phyloP scores from a whole-genome alignment of 2,888 invertebrate genomes.

The Metellina segmentata region DNA sequence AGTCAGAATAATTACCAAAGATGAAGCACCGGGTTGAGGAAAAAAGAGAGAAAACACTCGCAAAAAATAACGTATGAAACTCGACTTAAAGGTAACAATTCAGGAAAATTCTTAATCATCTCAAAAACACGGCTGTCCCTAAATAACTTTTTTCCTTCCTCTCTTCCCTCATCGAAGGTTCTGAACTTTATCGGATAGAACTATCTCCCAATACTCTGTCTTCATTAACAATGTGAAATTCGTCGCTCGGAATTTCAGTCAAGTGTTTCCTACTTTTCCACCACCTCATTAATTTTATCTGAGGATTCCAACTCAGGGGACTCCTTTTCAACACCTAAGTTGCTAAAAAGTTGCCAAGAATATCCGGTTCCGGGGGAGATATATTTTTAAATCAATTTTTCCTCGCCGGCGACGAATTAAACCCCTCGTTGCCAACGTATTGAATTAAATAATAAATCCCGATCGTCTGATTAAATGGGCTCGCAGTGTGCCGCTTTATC shows the following conservation, averaged over 20 bases:
- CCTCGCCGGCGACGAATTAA: constrained; percentile 22
- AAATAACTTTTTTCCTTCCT: constrained; percentile 33
- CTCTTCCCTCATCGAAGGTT: background rate
- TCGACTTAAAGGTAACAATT: constrained; percentile 49
- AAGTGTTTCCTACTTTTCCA: constrained; percentile 19
- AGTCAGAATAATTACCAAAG: constrained; percentile 50
- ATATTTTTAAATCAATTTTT: constrained; percentile 48
- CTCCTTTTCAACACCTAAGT: constrained; percentile 14
- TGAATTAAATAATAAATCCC: constrained; percentile 48
- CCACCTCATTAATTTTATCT: constrained; percentile 62
- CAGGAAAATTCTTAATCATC: constrained; percentile 53
- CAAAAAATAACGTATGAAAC: constrained; percentile 24
- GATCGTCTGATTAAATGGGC: constrained; percentile 45
- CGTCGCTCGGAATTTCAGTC: constrained; percentile 47
- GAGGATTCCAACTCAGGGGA: constrained; percentile 22
- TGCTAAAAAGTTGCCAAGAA: constrained; percentile 16
- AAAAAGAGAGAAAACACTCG: background rate
- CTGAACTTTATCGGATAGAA: constrained; percentile 22
- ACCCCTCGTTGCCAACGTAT: constrained; percentile 21
- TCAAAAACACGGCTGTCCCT: constrained; percentile 37
- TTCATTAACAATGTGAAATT: constrained; percentile 62
- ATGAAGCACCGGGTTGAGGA: constrained; percentile 28
- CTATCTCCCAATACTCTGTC: constrained; percentile 27
- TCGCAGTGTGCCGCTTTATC: background rate
- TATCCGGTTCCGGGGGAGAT: background rate